Evolutionary conservation across 2,113 vertebrate species (phyloP).

Genomic region (Girardinichthys multiradiatus): DNA sequence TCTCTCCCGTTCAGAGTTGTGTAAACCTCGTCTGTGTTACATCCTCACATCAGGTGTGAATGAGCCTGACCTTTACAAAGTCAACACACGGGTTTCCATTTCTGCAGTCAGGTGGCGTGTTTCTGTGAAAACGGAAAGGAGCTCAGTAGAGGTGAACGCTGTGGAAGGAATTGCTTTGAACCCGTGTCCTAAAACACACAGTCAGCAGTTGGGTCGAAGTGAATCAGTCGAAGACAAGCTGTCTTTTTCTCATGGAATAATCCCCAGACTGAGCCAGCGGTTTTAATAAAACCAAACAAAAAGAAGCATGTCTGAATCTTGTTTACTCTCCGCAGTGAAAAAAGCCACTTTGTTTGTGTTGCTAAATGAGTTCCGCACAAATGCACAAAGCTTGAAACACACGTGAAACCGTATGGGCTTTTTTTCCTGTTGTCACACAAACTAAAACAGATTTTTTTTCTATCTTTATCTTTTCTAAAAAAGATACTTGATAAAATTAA

Average conservation of each 20-base stretch:
- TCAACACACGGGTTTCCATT: slow-evolving; percentile 20
- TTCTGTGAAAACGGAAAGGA: background rate
- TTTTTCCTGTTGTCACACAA: slow-evolving; percentile 45
- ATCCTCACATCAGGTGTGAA: slow-evolving; percentile 36
- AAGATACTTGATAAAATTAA: slow-evolving; percentile 36
- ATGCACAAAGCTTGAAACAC: slow-evolving; percentile 52
- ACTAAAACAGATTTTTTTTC: slow-evolving; percentile 30
- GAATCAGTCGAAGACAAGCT: slow-evolving; percentile 1
- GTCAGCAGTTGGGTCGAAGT: background rate
- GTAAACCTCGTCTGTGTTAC: slow-evolving; percentile 33
- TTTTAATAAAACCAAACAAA: slow-evolving; percentile 32
- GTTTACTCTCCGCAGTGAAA: slow-evolving; percentile 51
- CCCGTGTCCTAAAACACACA: background rate
- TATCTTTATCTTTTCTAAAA: slow-evolving; percentile 17
- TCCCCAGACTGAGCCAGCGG: slow-evolving; percentile 13
- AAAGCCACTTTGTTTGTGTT: slow-evolving; percentile 45
- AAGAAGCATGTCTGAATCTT: slow-evolving; percentile 57
- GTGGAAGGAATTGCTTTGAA: slow-evolving; percentile 6
- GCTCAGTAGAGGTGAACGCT: background rate
- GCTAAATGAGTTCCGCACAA: slow-evolving; percentile 51
- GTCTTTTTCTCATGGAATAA: slow-evolving; percentile 8
- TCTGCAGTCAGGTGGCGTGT: slow-evolving; percentile 13
- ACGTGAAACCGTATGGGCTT: slow-evolving; percentile 52
- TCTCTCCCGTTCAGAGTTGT: slow-evolving; percentile 2
- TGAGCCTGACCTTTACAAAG: slow-evolving; percentile 9